Conservation (phyloP, 2,797 vertebrate species). For the Intellagama lesueurii region DNA sequence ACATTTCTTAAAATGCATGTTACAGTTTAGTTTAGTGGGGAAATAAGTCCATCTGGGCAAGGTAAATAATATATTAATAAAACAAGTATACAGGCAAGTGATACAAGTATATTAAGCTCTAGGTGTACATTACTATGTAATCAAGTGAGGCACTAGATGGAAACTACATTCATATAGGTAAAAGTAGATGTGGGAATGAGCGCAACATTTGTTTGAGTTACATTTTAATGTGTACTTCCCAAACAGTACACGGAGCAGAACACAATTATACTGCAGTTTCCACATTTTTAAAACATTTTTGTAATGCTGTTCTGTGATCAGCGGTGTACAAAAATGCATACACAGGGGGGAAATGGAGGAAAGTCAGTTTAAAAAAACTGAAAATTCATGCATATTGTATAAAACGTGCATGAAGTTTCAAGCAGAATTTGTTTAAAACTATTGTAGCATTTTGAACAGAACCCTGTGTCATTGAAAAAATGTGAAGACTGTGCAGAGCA, state of each 20-base stretch:
- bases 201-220: neutral
- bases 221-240: neutral
- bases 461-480: too few species aligned
- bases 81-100: constrained; percentile 35
- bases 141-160: constrained; percentile 12
- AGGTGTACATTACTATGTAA: neutral
- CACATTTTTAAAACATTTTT: neutral
- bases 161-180: neutral
- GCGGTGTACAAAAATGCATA: neutral
- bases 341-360: neutral
- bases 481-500: too few species aligned
- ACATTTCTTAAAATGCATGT: constrained; percentile 51
- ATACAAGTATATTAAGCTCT: neutral
- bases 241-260: neutral
- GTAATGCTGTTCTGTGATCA: neutral
- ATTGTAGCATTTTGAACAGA: too few species aligned
- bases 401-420: too few species aligned
- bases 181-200: neutral
- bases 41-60: neutral
- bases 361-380: too few species aligned
- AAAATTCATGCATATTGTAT: too few species aligned
- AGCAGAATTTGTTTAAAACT: too few species aligned
- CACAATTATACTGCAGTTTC: neutral
- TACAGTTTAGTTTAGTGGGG: constrained; percentile 44
- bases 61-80: constrained; percentile 39